Percentiles rank a stretch among this genome's conserved stretches.
These are phyloP conservation scores for Arbacia lixula DNA, from an alignment of 53 echinoderm and acorn worm species.

Conservation along the genomic window DNA sequence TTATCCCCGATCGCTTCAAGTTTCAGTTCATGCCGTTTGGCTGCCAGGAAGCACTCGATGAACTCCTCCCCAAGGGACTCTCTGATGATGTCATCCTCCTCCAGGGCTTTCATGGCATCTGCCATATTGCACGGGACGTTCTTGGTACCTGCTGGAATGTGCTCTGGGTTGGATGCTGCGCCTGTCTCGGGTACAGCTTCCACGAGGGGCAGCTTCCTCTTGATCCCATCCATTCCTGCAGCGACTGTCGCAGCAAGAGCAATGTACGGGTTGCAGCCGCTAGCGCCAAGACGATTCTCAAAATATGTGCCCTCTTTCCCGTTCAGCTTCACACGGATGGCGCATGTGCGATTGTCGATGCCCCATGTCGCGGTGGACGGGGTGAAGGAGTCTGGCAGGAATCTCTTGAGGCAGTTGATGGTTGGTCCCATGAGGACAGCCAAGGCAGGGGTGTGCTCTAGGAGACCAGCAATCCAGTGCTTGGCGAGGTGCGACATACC, in stretches of 20 bases:
- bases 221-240: constrained; percentile 71
- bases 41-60: constrained; percentile 60
- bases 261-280: constrained; percentile 69
- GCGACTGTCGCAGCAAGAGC: constrained; percentile 69
- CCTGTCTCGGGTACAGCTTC: constrained; percentile 15
- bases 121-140: constrained; percentile 57
- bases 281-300: constrained; percentile 68
- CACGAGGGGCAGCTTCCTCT: constrained; percentile 54
- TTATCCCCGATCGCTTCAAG: constrained; percentile 41
- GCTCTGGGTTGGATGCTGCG: constrained; percentile 30
- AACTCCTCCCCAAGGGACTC: constrained; percentile 70
- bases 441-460: constrained; percentile 71
- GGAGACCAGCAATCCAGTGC: constrained; percentile 73
- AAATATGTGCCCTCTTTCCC: constrained; percentile 67
- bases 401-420: constrained; percentile 65
- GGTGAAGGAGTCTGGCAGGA: constrained; percentile 41
- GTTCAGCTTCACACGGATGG: constrained; percentile 61
- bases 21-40: constrained; percentile 44
- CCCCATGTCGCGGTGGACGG: constrained; percentile 78
- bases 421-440: constrained; percentile 65
- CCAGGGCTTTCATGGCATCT: constrained; percentile 45
- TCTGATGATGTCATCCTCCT: constrained; percentile 48
- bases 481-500: constrained; percentile 60
- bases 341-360: constrained; percentile 64
- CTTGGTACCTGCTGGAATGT: constrained; percentile 37